These are phyloP conservation scores for Oncorhynchus keta DNA, from an alignment of 2,113 vertebrate genomes.

Conservation along the genomic window DNA sequence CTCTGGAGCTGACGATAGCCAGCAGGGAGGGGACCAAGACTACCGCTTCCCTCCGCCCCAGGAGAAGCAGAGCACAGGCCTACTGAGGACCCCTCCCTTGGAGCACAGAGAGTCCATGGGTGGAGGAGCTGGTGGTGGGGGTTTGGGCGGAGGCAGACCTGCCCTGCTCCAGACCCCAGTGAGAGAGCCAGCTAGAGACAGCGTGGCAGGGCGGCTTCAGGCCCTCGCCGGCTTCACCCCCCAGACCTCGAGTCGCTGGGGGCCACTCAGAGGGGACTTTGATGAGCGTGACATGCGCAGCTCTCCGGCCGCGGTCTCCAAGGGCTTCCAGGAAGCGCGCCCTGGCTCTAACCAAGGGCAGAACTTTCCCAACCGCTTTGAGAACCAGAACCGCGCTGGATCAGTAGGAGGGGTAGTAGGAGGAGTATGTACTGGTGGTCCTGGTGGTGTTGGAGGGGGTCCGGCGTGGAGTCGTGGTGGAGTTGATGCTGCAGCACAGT, in stretches of 20 bases:
- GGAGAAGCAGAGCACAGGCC: slow-evolving; percentile 74
- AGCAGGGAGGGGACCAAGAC: slow-evolving; percentile 93
- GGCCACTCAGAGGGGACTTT: slow-evolving; percentile 88
- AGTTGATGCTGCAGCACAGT: slow-evolving; percentile 46
- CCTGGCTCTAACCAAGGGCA: slow-evolving; percentile 68
- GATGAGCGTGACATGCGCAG: slow-evolving; percentile 88
- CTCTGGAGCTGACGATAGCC: slow-evolving; percentile 78
- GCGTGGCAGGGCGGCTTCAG: slow-evolving; percentile 71
- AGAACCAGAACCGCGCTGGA: slow-evolving; percentile 80
- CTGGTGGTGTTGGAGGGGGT: slow-evolving; percentile 42
- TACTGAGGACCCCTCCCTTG: slow-evolving; percentile 78
- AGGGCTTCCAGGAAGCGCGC: slow-evolving; percentile 89
- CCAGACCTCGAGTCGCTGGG: slow-evolving; percentile 89
- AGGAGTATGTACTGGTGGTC: slow-evolving; percentile 55
- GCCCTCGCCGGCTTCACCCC: slow-evolving; percentile 85
- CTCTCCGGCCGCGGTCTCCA: slow-evolving; percentile 77
- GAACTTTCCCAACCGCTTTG: slow-evolving; percentile 85
- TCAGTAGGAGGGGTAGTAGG: slow-evolving; percentile 52
- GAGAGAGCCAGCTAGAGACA: slow-evolving; percentile 53
- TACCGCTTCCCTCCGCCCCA: slow-evolving; percentile 89
- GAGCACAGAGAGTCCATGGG: slow-evolving; percentile 86
- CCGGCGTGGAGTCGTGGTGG: slow-evolving; percentile 84
- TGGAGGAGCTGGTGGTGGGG: slow-evolving; percentile 20
- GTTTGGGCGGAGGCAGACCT: slow-evolving; percentile 47
- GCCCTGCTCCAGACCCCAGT: slow-evolving; percentile 71